Base-by-base conservation (phyloP, 2,113 vertebrate genomes). In the Gavia stellata region DNA sequence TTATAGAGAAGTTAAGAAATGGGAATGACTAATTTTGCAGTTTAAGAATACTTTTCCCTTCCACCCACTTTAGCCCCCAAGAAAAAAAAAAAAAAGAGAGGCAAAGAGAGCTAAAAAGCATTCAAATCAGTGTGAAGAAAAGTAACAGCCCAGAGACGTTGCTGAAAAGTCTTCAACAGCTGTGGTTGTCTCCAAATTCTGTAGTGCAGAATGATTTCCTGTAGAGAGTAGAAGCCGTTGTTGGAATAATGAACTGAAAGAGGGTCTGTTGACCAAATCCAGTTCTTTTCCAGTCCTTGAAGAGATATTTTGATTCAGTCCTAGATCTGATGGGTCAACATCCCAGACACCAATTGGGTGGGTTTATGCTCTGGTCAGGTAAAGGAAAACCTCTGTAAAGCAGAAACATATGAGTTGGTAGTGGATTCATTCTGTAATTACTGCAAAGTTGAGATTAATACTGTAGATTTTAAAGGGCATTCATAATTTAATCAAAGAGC, bases 1-100 rank as follows among this genome's bases (percentile, higher is more conserved):
- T 95, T 95, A 42, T 45, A 88, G 65, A 90, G 42, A 88, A 89
- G 61, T 81, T 86, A 96, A 89, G 80, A 94, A 93, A 81, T 74
- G 26, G 13, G 29, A 92, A 96, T 92, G 58, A 96, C 72, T 93
- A 95, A 95, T 83, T 92, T 88, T 92, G 36, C 36, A 88, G 26
- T 85, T 93, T 59, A 88, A 66, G 29, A 93, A 78, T 79, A 4
- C 10, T 65, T 90, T 96, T 82, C 24, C 16, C 4, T 87, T 73
- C 68, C 63, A 89, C 44, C 9, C 53, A 88, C 59, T 63, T 67
- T n/a, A 61, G 12, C 31, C 18, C 25, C 25, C 14, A 78, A 56
- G 42, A 1, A 17, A 28, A 19, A 29, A 38, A 21, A 7, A 25
- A 19, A 33, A 56, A 17, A 36, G 4, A 17, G 4, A 59, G 2